Base-by-base conservation (phyloP, 2,113 vertebrate genomes). In the Lophura nycthemera region DNA sequence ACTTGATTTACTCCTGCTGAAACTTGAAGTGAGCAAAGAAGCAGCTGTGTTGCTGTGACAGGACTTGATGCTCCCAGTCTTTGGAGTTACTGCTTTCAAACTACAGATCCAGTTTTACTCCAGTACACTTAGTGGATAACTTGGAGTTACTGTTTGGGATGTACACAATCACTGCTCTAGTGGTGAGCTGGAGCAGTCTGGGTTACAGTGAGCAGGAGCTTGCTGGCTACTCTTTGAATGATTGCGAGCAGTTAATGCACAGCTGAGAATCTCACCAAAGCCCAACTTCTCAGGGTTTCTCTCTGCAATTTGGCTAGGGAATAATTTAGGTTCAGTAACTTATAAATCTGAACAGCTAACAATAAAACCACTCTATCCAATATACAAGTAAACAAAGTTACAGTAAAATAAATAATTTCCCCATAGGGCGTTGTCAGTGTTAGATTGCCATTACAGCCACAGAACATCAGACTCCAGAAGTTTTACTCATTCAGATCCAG, bases 301-400 rank as follows among this genome's bases (percentile, higher is more conserved):
- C 13, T 91, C 64, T 88, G 67, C 38, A 45, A 38, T 71, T 88
- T 91, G 83, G 24, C 40, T 70, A 38, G 47, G 30, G 60, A 80
- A 77, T 88, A 83, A 59, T 83, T 95, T 83, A 73, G 25, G 70
- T 91, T 91, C 79, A 90, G 12, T 45, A 89, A 66, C 42, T 63
- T 90, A 47, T 61, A 93, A 94, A 84, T 81, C 47, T 84, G 86
- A 92, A 77, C 60, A 75, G 54, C 79, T 91, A 77, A 74, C 57
- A 90, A 66, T 83, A 71, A 86, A 88, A 86, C 42, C 7, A 40
- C 27, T 84, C 76, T 61, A 13, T 78, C 90, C 77, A 84, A 84
- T 60, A 78, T 90, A 67, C 80, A 88, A 92, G 52, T 50, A 88
- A 92, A 90, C 65, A 94, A 95, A 86, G 54, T 30, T 50, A 19